Evolutionary conservation across 2,113 vertebrate species (phyloP).

Genomic region (Amia ocellicauda): DNA sequence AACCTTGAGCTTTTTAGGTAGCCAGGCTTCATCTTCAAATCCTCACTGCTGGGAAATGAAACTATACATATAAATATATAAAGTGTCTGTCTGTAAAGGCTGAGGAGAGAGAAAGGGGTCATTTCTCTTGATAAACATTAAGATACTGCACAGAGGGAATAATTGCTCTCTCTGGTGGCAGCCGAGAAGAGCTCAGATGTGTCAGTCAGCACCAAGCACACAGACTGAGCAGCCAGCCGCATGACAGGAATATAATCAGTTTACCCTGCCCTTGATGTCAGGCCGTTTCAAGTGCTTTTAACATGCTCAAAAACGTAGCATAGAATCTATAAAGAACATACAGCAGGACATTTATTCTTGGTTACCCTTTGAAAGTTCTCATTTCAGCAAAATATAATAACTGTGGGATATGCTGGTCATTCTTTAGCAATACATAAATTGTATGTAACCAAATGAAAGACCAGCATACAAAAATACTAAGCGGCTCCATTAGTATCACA

Average conservation of each 20-base stretch:
- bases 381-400: too few species aligned
- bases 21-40: neutral
- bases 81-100: neutral
- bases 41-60: too few species aligned
- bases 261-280: neutral
- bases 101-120: neutral
- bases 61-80: neutral
- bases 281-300: neutral
- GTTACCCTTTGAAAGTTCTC: neutral
- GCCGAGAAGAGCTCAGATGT: neutral
- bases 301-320: neutral
- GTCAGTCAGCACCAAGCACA: slow-evolving; percentile 10
- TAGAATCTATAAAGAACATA: neutral
- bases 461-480: too few species aligned
- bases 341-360: neutral
- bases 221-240: neutral
- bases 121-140: neutral
- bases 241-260: slow-evolving; percentile 1
- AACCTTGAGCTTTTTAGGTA: neutral
- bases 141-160: neutral
- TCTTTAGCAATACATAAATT: too few species aligned
- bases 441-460: too few species aligned
- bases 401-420: too few species aligned
- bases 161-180: neutral
- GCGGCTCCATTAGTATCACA: too few species aligned